A percentile compares a stretch with the other conserved stretches of the same genome.
phyloP scores from a whole-genome alignment of 2,797 vertebrate genomes.

The Iguana delicatissima region DNA sequence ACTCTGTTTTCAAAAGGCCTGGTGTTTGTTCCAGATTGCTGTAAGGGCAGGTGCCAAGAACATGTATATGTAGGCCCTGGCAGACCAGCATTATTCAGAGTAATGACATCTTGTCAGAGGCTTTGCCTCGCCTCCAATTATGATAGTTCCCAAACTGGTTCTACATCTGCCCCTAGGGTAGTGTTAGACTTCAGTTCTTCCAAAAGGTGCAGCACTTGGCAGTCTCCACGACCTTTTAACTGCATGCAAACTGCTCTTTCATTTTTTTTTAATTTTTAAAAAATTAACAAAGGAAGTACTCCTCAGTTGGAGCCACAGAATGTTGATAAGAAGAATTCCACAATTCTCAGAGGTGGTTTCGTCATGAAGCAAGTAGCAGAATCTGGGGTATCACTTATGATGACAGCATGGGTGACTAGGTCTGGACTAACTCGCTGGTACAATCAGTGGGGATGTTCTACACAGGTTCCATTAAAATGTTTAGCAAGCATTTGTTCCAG shows the following conservation, averaged over 20 bases:
- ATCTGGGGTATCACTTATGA: not conserved
- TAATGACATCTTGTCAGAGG: not conserved
- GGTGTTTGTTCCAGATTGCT: not conserved
- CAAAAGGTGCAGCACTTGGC: slow-evolving; percentile 2
- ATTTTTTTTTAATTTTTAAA: not conserved
- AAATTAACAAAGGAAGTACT: not conserved
- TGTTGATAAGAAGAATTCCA: too few relatives aligned
- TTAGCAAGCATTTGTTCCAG: not conserved
- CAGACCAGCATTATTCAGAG: not conserved
- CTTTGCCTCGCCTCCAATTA: not conserved
- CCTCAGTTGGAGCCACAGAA: not conserved
- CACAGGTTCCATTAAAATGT: not conserved
- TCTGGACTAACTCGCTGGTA: not conserved
- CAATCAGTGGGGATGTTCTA: not conserved
- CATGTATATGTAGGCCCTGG: not conserved
- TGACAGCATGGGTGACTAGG: not conserved
- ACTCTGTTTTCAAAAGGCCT: not conserved
- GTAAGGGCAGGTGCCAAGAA: not conserved
- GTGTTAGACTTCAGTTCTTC: slow-evolving; percentile 2
- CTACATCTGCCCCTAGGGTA: not conserved
- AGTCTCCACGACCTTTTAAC: not conserved
- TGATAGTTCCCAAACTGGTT: not conserved
- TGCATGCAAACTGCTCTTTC: not conserved
- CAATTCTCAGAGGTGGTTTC: not conserved
- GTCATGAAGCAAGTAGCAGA: not conserved